phyloP scores from a whole-genome alignment of 2,888 invertebrate species.

The Watsonalla cultraria region DNA sequence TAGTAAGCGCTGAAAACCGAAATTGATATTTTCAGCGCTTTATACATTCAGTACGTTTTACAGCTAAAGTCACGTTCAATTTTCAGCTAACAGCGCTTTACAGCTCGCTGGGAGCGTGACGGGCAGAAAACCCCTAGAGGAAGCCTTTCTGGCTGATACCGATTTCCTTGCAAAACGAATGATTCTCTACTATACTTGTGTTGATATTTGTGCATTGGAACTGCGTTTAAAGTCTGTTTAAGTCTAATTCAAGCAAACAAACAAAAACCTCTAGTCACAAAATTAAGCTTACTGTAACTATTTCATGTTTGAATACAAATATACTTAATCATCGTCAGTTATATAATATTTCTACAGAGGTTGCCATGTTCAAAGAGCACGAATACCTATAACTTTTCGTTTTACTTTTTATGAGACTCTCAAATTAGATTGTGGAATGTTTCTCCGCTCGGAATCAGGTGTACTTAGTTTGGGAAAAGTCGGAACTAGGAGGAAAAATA shows the following conservation, averaged over 20 bases:
- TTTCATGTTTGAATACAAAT: slow-evolving; percentile 18
- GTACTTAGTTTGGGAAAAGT: slow-evolving; percentile 8
- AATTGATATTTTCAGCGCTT: slow-evolving; percentile 60
- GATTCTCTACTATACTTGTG: slow-evolving; percentile 22
- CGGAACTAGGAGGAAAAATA: neutral
- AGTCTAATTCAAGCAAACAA: too few species aligned
- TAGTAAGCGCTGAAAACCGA: slow-evolving; percentile 36
- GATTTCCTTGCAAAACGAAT: slow-evolving; percentile 26
- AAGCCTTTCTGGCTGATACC: slow-evolving; percentile 38
- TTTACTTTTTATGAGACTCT: slow-evolving; percentile 40
- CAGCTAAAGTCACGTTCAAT: slow-evolving; percentile 74
- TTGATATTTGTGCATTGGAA: slow-evolving; percentile 10
- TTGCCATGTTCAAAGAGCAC: slow-evolving; percentile 39
- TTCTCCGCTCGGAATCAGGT: slow-evolving; percentile 8
- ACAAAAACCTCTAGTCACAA: too few species aligned
- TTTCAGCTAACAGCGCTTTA: slow-evolving; percentile 70
- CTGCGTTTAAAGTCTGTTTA: too few species aligned
- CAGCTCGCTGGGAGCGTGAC: slow-evolving; percentile 60
- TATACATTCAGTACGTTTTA: slow-evolving; percentile 61
- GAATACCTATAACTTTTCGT: slow-evolving; percentile 41
- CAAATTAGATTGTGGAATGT: slow-evolving; percentile 30
- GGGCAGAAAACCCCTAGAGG: slow-evolving; percentile 52
- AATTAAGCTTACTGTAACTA: too few species aligned
- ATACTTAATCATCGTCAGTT: slow-evolving; percentile 38
- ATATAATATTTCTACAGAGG: slow-evolving; percentile 49